These are phyloP conservation scores for Ametastegia equiseti DNA, from an alignment of 2,888 invertebrate species.

Conservation along the genomic window DNA sequence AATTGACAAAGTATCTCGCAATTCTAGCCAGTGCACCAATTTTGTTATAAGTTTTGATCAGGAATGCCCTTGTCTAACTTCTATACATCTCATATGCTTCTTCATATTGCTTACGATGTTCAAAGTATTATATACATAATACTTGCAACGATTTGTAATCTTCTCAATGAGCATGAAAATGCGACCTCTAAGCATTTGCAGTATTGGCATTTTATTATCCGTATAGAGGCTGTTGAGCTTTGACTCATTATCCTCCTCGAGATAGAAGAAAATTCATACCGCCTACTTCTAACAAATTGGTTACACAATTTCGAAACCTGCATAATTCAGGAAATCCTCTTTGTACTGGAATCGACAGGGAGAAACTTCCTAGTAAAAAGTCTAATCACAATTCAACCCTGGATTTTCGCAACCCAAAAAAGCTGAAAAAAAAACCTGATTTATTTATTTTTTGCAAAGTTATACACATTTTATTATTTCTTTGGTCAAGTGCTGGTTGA, in stretches of 20 bases:
- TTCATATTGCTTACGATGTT: background rate
- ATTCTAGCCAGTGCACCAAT: background rate
- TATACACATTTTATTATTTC: no score
- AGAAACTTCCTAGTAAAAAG: no score
- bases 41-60: background rate
- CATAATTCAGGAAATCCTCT: no score
- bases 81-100: background rate
- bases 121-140: background rate
- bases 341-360: no score
- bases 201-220: background rate
- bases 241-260: conserved; percentile 19
- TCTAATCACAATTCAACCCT: no score
- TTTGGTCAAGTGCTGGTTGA: no score
- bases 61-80: background rate
- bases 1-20: background rate
- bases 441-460: no score
- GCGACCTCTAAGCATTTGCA: background rate
- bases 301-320: no score
- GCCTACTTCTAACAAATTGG: background rate
- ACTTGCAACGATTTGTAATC: conserved; percentile 21
- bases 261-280: conserved; percentile 1
- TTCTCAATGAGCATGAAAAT: background rate
- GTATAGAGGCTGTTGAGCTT: background rate
- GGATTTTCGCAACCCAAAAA: no score
- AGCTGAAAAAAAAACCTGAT: no score